Percentiles rank a stretch among this genome's conserved stretches.
phyloP scores from a whole-genome alignment of 2,113 vertebrate genomes.

The Aplodontia rufa region DNA sequence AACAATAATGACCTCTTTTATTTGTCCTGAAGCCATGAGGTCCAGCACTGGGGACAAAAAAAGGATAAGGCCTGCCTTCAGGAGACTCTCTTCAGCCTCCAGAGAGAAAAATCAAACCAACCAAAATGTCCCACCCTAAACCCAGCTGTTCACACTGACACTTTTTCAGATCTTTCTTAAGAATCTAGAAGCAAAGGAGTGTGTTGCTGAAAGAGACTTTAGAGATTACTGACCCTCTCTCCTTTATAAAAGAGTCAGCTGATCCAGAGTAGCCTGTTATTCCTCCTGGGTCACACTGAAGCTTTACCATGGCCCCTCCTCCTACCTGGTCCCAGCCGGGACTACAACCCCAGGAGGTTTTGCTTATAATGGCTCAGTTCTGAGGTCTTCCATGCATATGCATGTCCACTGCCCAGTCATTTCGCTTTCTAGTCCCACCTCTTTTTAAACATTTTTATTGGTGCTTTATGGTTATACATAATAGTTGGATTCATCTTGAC shows the following conservation, averaged over 20 bases:
- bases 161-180: background rate
- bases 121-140: background rate
- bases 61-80: background rate
- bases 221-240: background rate
- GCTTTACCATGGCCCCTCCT: background rate
- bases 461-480: too few species aligned
- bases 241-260: background rate
- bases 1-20: background rate
- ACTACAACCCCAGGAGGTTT: background rate
- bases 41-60: background rate
- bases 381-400: background rate
- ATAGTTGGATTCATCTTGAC: too few species aligned
- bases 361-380: background rate
- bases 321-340: background rate
- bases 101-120: background rate
- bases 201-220: background rate
- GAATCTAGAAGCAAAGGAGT: background rate
- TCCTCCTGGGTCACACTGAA: background rate
- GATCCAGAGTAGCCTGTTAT: background rate
- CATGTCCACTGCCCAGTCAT: background rate
- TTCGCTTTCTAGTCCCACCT: background rate
- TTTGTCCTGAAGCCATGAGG: background rate
- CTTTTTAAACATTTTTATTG: too few species aligned
- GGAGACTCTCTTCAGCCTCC: background rate
- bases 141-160: background rate